Base-by-base conservation (phyloP, 2,888 invertebrate genomes). In the Melangyna quadrimaculata region DNA sequence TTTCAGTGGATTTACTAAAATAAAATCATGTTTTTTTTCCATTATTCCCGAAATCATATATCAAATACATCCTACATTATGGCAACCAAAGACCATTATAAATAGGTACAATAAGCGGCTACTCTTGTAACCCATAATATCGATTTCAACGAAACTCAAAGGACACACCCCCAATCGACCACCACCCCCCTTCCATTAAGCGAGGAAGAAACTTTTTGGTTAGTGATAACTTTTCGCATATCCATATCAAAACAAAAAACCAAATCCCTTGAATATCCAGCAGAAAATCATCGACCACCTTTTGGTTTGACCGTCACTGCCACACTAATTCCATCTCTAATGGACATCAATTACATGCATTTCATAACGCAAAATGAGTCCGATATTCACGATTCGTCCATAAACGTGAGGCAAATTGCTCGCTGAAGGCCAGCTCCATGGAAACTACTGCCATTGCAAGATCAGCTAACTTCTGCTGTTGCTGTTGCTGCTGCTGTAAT, bases 381-480 rank as follows among this genome's bases (percentile, higher is more conserved):
- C 80, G 80, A 86, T 86, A 81, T 86, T 80, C 86, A 86, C 86
- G 86, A 86, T 78, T 80, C 80, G 86, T 77, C 86, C 80, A 80
- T 86, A 86, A 86, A 81, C 80, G 81, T 86, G 86, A 80, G 73
- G 72, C 77, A 86, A 86, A 86, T 86, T 86, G 80, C 78, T 37
- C 4, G 86, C 86, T 86, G 70, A 81, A 86, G 81, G 86, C 86
- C 80, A 80, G 63, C 22, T 37, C 63, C 57, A 35, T 24, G 51
- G 71, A 37, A 63, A n/a, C 73, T 37, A 32, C 69, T 43, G 45
- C 55, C 37, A 48, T 45, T 32, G 65, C 67, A 67, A 67, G 67
- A 65, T 24, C 61, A 37, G 48, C 37, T 35, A 65, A 51, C 51
- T 51, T 24, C 51, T 45, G 45, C 45, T 51, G 51, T 32, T 24